Conservation (phyloP, 2,797 vertebrate genomes). For the Hydrolagus colliei region DNA sequence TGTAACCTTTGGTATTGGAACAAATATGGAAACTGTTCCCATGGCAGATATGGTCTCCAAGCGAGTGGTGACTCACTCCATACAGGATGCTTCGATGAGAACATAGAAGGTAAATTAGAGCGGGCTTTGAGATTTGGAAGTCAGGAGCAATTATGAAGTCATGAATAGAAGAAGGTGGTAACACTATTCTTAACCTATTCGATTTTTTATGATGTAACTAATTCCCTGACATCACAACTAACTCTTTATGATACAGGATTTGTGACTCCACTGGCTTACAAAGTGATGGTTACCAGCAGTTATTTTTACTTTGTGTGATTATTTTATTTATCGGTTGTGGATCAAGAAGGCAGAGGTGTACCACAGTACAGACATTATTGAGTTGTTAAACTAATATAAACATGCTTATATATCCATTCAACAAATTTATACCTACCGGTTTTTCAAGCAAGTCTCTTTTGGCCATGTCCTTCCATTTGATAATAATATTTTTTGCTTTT, state of each 20-base stretch:
- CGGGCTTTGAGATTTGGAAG: neutral
- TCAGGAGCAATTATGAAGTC: conserved; percentile 18
- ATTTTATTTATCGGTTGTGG: neutral
- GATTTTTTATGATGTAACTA: conserved; percentile 14
- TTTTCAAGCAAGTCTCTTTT: no score
- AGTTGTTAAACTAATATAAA: no score
- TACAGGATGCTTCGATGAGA: neutral
- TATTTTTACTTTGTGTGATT: neutral
- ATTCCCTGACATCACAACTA: neutral
- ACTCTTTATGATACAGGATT: neutral
- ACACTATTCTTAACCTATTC: neutral
- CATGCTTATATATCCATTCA: no score
- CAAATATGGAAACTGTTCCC: conserved; percentile 16
- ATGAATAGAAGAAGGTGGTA: neutral
- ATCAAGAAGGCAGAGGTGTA: neutral
- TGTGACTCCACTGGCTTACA: neutral
- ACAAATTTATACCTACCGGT: no score
- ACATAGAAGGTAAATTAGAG: neutral
- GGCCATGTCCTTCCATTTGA: no score
- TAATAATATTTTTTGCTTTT: no score
- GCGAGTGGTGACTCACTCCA: neutral
- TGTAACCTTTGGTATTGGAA: conserved; percentile 25
- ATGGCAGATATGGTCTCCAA: neutral
- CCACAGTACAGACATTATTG: no score
- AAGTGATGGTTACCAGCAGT: neutral